Evolutionary conservation across 1,140 invertebrate species (phyloP).

Genomic region (Sogatella furcifera): DNA sequence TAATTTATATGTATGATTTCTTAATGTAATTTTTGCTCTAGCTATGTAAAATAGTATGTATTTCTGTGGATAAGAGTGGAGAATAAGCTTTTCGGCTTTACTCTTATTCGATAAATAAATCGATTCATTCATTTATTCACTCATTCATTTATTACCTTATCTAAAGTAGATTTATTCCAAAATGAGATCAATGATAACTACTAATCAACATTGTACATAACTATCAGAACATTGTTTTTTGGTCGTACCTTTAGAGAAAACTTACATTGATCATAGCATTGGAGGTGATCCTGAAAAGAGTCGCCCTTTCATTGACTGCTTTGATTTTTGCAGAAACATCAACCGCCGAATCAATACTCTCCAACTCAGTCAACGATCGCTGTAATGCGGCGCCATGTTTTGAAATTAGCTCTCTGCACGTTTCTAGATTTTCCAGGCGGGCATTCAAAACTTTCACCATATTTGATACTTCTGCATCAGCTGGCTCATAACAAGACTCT

Average conservation of each 20-base stretch:
- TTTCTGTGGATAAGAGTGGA: too few relatives aligned
- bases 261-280: slow-evolving; percentile 93
- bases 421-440: slow-evolving; percentile 76
- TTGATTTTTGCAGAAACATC: slow-evolving; percentile 52
- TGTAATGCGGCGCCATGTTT: slow-evolving; percentile 80
- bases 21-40: too few relatives aligned
- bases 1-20: too few relatives aligned
- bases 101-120: too few relatives aligned
- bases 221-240: not conserved
- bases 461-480: slow-evolving; percentile 34
- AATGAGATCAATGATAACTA: too few relatives aligned
- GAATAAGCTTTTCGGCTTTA: too few relatives aligned
- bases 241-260: slow-evolving; percentile 18
- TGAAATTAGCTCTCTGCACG: slow-evolving; percentile 78
- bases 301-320: slow-evolving; percentile 79
- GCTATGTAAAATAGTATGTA: too few relatives aligned
- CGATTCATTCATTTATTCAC: too few relatives aligned
- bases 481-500: slow-evolving; percentile 46
- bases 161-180: too few relatives aligned
- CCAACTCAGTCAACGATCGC: slow-evolving; percentile 72
- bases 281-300: slow-evolving; percentile 85
- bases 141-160: too few relatives aligned
- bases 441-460: slow-evolving; percentile 48
- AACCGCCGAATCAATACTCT: slow-evolving; percentile 48
- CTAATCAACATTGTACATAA: too few relatives aligned